These are phyloP conservation scores for Eudemis profundana DNA, from an alignment of 2,888 invertebrate species.

Conservation along the genomic window DNA sequence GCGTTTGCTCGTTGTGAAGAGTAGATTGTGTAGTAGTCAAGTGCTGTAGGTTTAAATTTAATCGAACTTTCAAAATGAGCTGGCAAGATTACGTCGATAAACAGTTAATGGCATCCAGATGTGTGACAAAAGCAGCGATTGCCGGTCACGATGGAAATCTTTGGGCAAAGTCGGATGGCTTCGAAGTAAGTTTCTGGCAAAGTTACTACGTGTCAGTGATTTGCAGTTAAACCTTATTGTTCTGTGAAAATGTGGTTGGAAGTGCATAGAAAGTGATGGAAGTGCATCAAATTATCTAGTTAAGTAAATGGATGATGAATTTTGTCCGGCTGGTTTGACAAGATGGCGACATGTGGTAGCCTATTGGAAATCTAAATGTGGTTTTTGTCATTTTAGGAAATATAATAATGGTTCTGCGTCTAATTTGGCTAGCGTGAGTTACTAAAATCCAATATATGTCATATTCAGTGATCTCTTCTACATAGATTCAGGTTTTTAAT, in stretches of 20 bases:
- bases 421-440: not conserved
- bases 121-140: constrained; percentile 97
- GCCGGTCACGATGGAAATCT: constrained; percentile 97
- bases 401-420: not conserved
- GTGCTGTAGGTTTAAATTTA: constrained; percentile 81
- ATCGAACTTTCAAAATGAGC: constrained; percentile 91
- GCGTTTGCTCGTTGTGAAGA: constrained; percentile 83
- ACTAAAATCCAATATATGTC: not conserved
- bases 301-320: constrained; percentile 71
- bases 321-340: constrained; percentile 80
- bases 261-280: constrained; percentile 58
- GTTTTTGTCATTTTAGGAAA: constrained; percentile 27
- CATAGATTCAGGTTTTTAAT: constrained; percentile 3
- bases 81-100: constrained; percentile 99
- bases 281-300: constrained; percentile 54
- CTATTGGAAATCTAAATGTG: constrained; percentile 52
- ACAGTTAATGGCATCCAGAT: constrained; percentile 97
- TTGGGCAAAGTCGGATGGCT: constrained; percentile 97
- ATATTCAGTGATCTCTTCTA: not conserved
- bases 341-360: constrained; percentile 83
- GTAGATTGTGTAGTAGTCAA: constrained; percentile 80
- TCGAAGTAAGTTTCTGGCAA: constrained; percentile 92
- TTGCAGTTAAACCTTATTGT: constrained; percentile 49
- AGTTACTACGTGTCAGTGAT: constrained; percentile 68
- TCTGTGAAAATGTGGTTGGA: constrained; percentile 52